These are phyloP conservation scores for Paraescarpia echinospica DNA, from an alignment of 1,140 invertebrate species.

Conservation along the genomic window DNA sequence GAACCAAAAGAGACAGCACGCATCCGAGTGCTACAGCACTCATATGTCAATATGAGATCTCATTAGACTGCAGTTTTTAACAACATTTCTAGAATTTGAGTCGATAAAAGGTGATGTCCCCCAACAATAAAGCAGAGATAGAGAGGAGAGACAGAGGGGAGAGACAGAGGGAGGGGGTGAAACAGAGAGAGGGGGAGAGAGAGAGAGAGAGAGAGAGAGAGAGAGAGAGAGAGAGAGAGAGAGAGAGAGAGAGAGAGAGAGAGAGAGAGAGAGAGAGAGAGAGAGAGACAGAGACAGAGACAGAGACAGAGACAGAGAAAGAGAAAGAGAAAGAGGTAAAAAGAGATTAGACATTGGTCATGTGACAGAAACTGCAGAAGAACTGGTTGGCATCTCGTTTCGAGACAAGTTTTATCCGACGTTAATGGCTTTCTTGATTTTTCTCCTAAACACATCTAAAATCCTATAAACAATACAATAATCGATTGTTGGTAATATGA, in stretches of 20 bases:
- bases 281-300: background rate
- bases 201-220: background rate
- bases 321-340: background rate
- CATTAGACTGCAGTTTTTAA: background rate
- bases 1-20: background rate
- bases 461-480: too few relatives aligned
- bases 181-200: background rate
- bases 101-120: background rate
- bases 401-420: too few relatives aligned
- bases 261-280: conserved; percentile 1
- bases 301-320: background rate
- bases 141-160: too few relatives aligned
- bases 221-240: conserved; percentile 14
- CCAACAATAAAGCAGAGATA: too few relatives aligned
- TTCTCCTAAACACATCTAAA: too few relatives aligned
- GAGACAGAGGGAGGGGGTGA: background rate
- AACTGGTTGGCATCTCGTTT: too few relatives aligned
- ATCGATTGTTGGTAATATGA: too few relatives aligned
- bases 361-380: too few relatives aligned
- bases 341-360: too few relatives aligned
- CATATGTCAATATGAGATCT: too few relatives aligned
- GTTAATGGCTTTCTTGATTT: too few relatives aligned
- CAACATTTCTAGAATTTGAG: background rate
- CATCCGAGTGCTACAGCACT: too few relatives aligned
- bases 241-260: conserved; percentile 2